Evolutionary conservation across 2,113 vertebrate species (phyloP).

Genomic region (Pandion haliaetus): DNA sequence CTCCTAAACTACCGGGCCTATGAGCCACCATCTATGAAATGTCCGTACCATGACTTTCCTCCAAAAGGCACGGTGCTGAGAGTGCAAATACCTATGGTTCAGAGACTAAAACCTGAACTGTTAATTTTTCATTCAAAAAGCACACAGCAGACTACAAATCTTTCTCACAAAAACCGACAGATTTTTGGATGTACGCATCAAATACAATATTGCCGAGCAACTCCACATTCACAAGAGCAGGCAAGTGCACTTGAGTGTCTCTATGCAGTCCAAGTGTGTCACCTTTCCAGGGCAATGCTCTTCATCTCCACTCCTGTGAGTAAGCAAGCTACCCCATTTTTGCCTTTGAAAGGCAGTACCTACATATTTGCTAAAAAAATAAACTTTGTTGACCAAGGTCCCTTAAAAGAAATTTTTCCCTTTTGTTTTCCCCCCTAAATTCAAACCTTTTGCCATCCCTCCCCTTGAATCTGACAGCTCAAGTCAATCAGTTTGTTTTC

Average conservation of each 20-base stretch:
- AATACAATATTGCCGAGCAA: neutral
- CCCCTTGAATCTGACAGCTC: neutral
- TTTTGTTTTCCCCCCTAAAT: neutral
- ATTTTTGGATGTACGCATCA: neutral
- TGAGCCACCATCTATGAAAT: neutral
- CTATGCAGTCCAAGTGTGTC: neutral
- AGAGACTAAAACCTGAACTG: neutral
- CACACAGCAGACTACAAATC: neutral
- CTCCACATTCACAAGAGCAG: neutral
- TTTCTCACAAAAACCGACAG: neutral
- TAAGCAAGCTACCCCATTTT: neutral
- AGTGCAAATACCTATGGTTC: rapidly evolving
- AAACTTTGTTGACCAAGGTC: neutral
- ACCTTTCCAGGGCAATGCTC: neutral
- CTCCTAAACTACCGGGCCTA: rapidly evolving
- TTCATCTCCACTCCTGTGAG: neutral
- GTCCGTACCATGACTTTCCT: neutral
- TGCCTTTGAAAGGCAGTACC: neutral
- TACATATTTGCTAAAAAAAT: neutral
- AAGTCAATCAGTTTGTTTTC: neutral
- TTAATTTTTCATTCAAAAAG: neutral
- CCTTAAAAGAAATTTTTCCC: neutral
- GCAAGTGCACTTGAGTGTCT: rapidly evolving
- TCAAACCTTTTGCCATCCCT: neutral
- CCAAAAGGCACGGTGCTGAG: neutral